Percentiles rank a stretch among this genome's conserved stretches.
phyloP scores from a whole-genome alignment of 2,113 vertebrate species.

The Cairina moschata region DNA sequence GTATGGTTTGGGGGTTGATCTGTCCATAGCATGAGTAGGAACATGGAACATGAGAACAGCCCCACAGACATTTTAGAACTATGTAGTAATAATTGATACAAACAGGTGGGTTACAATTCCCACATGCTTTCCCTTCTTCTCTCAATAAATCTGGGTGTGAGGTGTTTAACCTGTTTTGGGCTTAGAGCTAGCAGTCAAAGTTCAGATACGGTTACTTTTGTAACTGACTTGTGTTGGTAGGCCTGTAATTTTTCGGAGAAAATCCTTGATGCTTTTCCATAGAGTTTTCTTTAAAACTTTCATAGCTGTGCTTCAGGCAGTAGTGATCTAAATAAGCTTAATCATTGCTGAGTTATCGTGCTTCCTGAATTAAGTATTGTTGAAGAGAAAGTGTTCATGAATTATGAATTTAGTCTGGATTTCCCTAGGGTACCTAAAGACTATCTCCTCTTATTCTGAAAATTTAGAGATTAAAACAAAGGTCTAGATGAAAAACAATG shows the following conservation, averaged over 20 bases:
- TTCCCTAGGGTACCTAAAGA: constrained; percentile 4
- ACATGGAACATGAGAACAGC: not conserved
- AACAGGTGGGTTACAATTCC: not conserved
- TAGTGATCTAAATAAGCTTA: constrained; percentile 32
- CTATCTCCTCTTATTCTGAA: not conserved
- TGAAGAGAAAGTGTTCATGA: constrained; percentile 47
- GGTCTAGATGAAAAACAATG: not conserved
- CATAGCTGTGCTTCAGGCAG: not conserved
- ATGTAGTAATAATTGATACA: not conserved
- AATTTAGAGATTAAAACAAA: not conserved
- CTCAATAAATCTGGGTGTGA: not conserved
- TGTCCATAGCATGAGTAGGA: not conserved
- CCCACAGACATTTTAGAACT: not conserved
- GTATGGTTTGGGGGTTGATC: not conserved
- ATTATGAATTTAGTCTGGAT: not conserved
- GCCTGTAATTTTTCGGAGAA: not conserved
- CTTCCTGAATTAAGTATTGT: constrained; percentile 55
- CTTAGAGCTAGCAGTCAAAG: not conserved
- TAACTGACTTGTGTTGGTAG: not conserved
- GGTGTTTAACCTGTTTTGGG: not conserved
- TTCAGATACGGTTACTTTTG: not conserved
- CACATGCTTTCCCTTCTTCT: not conserved
- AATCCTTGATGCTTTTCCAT: not conserved
- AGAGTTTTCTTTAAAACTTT: constrained; percentile 25
- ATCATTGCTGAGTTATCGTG: constrained; percentile 42